Percentiles rank a stretch among this genome's conserved stretches.
Conservation (phyloP, 2,797 vertebrate species). For the Scyliorhinus canicula region DNA sequence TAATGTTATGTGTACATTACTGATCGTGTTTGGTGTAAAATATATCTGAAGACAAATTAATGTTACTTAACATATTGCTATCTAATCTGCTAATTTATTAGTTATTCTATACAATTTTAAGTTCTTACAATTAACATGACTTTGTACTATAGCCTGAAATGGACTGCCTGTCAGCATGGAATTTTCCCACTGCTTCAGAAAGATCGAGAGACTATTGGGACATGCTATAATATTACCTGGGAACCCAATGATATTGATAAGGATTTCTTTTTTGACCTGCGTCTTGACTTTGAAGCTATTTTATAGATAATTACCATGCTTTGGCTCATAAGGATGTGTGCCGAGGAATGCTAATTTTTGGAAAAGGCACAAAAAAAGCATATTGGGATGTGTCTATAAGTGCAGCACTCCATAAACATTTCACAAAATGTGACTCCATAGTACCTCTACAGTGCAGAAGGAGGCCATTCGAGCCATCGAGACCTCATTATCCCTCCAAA, state of each 20-base stretch:
- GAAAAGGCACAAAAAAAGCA: not conserved
- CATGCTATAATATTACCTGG: not conserved
- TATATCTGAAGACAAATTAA: too few species aligned
- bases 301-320: not conserved
- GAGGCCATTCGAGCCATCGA: too few species aligned
- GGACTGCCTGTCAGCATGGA: not conserved
- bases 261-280: not conserved
- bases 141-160: not conserved
- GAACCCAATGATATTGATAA: not conserved
- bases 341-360: not conserved
- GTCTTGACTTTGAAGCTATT: not conserved
- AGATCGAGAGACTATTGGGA: not conserved
- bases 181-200: not conserved
- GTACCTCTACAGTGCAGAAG: too few species aligned
- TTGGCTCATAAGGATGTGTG: not conserved
- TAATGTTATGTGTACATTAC: too few species aligned
- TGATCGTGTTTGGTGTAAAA: too few species aligned
- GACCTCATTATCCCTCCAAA: too few species aligned
- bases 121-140: not conserved
- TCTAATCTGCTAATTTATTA: not conserved
- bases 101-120: not conserved
- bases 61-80: not conserved
- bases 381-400: not conserved
- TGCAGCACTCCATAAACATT: not conserved
- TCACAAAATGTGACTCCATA: too few species aligned